Conservation (phyloP, 2,797 vertebrate species). For the Eulemur rubriventer region DNA sequence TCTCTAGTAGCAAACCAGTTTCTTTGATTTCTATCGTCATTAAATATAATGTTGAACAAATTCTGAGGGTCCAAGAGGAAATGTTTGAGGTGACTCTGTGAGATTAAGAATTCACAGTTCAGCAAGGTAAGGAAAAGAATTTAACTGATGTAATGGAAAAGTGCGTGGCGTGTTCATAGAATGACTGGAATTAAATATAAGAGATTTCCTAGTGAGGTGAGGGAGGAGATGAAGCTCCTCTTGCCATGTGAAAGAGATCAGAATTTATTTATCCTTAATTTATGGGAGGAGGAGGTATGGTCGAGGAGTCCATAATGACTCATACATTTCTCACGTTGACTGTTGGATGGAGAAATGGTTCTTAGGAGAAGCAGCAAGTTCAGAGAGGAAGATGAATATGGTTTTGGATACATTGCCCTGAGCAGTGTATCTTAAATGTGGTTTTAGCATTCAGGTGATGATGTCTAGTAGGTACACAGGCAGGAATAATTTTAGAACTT, state of each 20-base stretch:
- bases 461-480: not conserved
- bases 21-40: not conserved
- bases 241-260: not conserved
- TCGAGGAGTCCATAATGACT: not conserved
- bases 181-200: not conserved
- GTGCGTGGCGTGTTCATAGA: not conserved
- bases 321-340: not conserved
- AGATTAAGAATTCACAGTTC: not conserved
- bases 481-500: not conserved
- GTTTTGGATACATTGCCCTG: not conserved
- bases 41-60: constrained; percentile 13
- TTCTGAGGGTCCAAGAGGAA: not conserved
- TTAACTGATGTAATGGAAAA: not conserved
- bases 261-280: not conserved
- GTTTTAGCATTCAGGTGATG: not conserved
- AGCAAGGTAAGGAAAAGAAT: not conserved
- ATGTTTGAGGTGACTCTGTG: not conserved
- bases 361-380: not conserved
- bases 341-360: not conserved
- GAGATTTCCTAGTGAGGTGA: not conserved
- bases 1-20: not conserved
- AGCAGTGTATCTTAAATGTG: not conserved
- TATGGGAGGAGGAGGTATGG: not conserved
- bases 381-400: not conserved
- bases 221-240: not conserved